These are phyloP conservation scores for Clanis bilineata DNA, from an alignment of 2,888 invertebrate genomes.

Conservation along the genomic window DNA sequence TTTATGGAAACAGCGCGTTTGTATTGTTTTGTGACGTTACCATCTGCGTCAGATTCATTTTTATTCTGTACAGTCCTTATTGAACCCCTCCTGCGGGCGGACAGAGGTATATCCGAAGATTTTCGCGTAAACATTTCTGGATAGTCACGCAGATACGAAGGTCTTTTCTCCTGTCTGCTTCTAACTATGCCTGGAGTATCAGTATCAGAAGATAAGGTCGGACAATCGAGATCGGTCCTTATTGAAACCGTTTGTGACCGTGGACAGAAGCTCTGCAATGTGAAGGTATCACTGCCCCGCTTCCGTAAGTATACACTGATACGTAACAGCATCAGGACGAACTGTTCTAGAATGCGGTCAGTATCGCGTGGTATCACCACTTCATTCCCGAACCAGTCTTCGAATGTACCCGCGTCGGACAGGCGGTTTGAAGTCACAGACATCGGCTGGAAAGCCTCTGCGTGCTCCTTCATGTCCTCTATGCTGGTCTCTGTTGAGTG, in stretches of 20 bases:
- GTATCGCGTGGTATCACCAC: slow-evolving; percentile 59
- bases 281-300: slow-evolving; percentile 38
- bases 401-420: slow-evolving; percentile 53
- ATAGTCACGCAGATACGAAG: slow-evolving; percentile 67
- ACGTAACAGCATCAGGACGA: slow-evolving; percentile 65
- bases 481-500: slow-evolving; percentile 36
- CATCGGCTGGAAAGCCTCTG: slow-evolving; percentile 35
- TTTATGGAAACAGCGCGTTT: not conserved
- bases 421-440: slow-evolving; percentile 41
- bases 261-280: slow-evolving; percentile 33
- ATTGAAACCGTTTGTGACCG: slow-evolving; percentile 25
- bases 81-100: not conserved
- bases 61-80: not conserved
- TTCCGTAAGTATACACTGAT: slow-evolving; percentile 55
- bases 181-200: slow-evolving; percentile 59
- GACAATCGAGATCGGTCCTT: slow-evolving; percentile 33
- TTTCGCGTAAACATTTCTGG: slow-evolving; percentile 72
- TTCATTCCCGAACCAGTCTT: slow-evolving; percentile 66
- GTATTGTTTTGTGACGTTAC: slow-evolving; percentile 6
- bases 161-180: slow-evolving; percentile 49
- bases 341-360: slow-evolving; percentile 72
- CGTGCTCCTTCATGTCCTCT: slow-evolving; percentile 38
- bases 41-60: not conserved
- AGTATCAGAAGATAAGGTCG: slow-evolving; percentile 30
- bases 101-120: slow-evolving; percentile 33